Conservation (phyloP, 2,113 vertebrate species). For the Choloepus hoffmanni region DNA sequence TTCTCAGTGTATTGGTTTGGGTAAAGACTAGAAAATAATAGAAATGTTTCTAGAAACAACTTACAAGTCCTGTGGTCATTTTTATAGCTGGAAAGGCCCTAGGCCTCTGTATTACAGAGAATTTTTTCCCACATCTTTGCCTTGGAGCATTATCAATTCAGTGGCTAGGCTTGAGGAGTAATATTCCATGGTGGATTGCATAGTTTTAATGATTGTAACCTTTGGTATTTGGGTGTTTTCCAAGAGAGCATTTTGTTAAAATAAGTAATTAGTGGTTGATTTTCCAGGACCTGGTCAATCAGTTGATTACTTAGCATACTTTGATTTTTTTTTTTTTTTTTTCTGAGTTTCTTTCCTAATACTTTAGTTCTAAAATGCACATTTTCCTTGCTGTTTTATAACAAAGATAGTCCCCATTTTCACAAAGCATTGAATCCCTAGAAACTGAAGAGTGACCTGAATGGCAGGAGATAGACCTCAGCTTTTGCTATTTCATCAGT, state of each 20-base stretch:
- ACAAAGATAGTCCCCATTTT: not conserved
- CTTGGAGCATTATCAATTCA: slow-evolving; percentile 36
- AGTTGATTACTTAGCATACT: not conserved
- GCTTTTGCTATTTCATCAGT: no score
- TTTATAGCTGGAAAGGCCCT: not conserved
- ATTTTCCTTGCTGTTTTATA: not conserved
- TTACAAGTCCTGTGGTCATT: slow-evolving; percentile 26
- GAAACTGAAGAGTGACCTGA: not conserved
- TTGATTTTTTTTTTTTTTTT: not conserved
- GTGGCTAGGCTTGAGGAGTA: not conserved
- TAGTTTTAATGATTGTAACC: slow-evolving; percentile 55
- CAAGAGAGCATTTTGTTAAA: slow-evolving; percentile 38
- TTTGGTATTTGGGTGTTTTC: slow-evolving; percentile 44
- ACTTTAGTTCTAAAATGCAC: not conserved
- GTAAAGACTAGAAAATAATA: slow-evolving; percentile 17
- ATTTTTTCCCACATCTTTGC: slow-evolving; percentile 13
- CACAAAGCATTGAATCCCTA: not conserved
- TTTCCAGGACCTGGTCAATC: slow-evolving; percentile 21
- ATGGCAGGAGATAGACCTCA: not conserved
- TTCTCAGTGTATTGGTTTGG: not conserved
- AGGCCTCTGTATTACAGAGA: not conserved
- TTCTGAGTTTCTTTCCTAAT: not conserved
- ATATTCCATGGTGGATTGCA: slow-evolving; percentile 36
- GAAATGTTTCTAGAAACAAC: slow-evolving; percentile 39
- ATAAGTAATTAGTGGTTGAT: not conserved